A percentile compares a stretch with the other conserved stretches of the same genome.
Evolutionary conservation across 2,797 vertebrate species (phyloP).

Genomic region (Sebastes itinus): DNA sequence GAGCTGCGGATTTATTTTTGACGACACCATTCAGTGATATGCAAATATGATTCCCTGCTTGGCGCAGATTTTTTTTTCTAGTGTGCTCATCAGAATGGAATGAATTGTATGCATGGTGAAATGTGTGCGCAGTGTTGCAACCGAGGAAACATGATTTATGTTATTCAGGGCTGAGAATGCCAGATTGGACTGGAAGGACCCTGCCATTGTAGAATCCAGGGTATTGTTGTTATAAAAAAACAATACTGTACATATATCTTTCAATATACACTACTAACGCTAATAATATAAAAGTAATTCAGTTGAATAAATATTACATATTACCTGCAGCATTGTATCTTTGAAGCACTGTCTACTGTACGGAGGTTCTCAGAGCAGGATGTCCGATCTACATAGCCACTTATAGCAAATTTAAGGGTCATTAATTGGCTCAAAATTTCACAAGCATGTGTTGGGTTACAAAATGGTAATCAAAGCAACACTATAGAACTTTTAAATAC

Average conservation of each 20-base stretch:
- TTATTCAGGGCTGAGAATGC: not conserved
- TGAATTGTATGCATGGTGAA: constrained; percentile 28
- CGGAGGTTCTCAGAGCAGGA: not conserved
- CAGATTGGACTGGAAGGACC: constrained; percentile 3
- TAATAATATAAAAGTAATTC: not conserved
- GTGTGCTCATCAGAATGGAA: constrained; percentile 24
- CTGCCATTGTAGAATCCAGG: not conserved
- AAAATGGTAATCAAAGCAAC: not conserved
- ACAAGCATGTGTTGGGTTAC: not conserved
- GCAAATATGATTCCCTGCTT: constrained; percentile 45
- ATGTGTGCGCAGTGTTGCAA: constrained; percentile 14
- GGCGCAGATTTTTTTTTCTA: constrained; percentile 12
- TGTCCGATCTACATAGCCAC: not conserved
- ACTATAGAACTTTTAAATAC: not conserved
- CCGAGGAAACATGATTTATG: not conserved
- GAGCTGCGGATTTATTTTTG: constrained; percentile 54
- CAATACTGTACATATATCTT: not conserved
- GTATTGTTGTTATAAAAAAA: constrained; percentile 7
- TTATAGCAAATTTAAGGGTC: not conserved
- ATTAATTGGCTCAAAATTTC: not conserved
- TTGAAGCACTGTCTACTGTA: not conserved
- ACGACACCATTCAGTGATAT: constrained; percentile 57
- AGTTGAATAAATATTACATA: not conserved
- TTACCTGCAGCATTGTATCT: not conserved
- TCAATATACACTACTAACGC: not conserved